Percentiles rank a stretch among this genome's conserved stretches.
Evolutionary conservation across 2,797 vertebrate genomes (phyloP).

Genomic region (Synaphobranchus kaupii): DNA sequence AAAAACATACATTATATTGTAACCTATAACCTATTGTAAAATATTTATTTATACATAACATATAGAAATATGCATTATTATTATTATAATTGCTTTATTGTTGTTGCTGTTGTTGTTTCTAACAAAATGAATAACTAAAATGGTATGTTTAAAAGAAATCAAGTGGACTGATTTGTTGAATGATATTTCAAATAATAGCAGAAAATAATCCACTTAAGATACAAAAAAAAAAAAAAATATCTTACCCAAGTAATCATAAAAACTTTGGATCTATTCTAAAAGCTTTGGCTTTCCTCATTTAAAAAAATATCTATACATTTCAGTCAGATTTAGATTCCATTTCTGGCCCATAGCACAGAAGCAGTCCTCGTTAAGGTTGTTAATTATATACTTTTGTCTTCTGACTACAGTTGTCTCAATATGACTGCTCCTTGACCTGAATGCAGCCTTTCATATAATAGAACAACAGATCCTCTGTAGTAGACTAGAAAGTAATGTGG

Average conservation of each 20-base stretch:
- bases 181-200: background rate
- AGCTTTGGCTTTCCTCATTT: background rate
- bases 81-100: too few relatives aligned
- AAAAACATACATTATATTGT: background rate
- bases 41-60: too few relatives aligned
- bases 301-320: background rate
- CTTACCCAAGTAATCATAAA: background rate
- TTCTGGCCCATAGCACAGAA: background rate
- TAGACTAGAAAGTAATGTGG: background rate
- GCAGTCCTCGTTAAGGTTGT: background rate
- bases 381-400: background rate
- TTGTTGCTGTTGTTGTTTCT: too few relatives aligned
- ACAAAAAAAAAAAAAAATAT: background rate
- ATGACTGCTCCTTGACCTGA: background rate
- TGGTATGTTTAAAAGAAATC: too few relatives aligned
- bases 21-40: too few relatives aligned
- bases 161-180: background rate
- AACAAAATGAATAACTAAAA: too few relatives aligned
- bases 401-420: background rate
- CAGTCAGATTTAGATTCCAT: background rate
- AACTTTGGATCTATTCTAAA: background rate
- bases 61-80: too few relatives aligned
- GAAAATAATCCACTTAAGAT: background rate
- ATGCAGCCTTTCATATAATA: background rate
- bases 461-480: background rate